phyloP scores from a whole-genome alignment of 2,797 vertebrate genomes.

The Chiloscyllium punctatum region DNA sequence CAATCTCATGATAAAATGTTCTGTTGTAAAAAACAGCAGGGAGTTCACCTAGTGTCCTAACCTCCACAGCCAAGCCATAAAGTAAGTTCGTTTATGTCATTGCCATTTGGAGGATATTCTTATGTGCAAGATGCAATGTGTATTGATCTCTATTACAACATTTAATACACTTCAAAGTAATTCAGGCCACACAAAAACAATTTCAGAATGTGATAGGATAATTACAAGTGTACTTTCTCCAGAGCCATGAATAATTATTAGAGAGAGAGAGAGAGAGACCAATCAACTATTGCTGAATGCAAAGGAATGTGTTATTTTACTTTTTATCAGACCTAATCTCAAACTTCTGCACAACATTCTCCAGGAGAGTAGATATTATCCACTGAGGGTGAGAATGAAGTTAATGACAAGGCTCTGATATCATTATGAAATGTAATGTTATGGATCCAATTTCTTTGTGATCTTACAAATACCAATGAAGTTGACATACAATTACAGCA shows the following conservation, averaged over 20 bases:
- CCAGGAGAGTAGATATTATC: not conserved
- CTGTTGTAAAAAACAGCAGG: not conserved
- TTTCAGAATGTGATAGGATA: not conserved
- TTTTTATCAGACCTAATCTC: not conserved
- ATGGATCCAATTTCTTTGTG: not conserved
- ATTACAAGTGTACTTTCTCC: not conserved
- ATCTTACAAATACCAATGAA: not conserved
- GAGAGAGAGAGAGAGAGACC: not conserved
- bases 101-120: not conserved
- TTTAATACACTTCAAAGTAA: not conserved
- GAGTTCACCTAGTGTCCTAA: not conserved
- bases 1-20: not conserved
- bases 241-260: not conserved
- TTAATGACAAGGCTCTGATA: not conserved
- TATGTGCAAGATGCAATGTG: not conserved
- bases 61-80: not conserved
- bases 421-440: not conserved
- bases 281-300: not conserved
- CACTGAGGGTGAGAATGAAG: not conserved
- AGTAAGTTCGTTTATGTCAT: not conserved
- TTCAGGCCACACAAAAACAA: not conserved
- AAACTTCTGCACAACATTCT: not conserved
- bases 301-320: not conserved
- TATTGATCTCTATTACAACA: not conserved
- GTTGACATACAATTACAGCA: not conserved